Evolutionary conservation across 2,113 vertebrate species (phyloP), one percentile per base, ranked within the genome.

Genomic region (Hyaena hyaena): DNA sequence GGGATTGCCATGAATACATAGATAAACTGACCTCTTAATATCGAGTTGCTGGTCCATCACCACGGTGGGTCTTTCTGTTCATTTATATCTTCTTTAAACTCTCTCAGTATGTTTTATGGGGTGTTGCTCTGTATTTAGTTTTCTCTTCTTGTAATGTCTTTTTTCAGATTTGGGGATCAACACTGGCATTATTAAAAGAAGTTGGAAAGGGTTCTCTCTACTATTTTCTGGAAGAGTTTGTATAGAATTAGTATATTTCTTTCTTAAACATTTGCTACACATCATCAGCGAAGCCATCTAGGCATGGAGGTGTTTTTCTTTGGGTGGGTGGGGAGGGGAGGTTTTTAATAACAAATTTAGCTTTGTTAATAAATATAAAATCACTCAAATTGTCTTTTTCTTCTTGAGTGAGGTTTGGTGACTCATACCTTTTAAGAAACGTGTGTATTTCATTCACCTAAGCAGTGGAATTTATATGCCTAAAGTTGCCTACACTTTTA

Each of bases 141-240:
- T 83, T 92, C 79, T 69, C 58, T 81, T 92, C 68, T 84, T 89
- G 16, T 63, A n/a, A 33, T 82, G 68, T 87, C 39, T 65, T 87
- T 95, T 95, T 92, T 86, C 68, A 68, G 55, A 76, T 82, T 76
- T 88, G 63, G 45, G 26, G 28, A 50, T 76, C 79, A 79, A 84
- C 50, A 43, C 39, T 84, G 63, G 6, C 26, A 24, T 93, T 88
- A 84, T 16, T 11, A 53, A 61, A 71, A 74, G 35, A 83, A 53
- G 7, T n/a, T 73, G 79, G 39, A 50, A 63, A 93, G 10, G 10
- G 21, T 21, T 88, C 73, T 93, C 45, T 73, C 2, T 58, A 48
- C 45, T 74, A 50, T 65, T 90, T 73, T 81, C 53, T 73, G 50
- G n/a, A 92, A 82, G 28, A 48, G 31, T 82, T 87, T 92, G 66